Base-by-base conservation (phyloP, 2,888 invertebrate genomes). In the Plebejus anna region DNA sequence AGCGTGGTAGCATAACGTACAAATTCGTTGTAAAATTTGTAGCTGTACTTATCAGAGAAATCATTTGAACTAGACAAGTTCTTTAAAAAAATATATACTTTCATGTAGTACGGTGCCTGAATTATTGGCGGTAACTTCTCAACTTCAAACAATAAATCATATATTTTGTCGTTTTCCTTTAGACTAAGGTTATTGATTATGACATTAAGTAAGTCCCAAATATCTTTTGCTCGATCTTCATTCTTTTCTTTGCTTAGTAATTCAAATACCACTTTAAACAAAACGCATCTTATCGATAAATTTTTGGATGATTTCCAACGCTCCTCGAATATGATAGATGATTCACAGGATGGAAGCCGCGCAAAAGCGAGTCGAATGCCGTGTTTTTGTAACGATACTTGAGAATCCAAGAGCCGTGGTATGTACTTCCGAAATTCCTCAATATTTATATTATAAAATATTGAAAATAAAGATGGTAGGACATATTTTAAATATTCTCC, bases 361-460 rank as follows among this genome's bases (percentile, higher is more conserved):
- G 75, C 78, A 78, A 87, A 87, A 42, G 88, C 87, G 57, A 89
- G 78, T 57, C 89, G 85, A 73, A 90, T 87, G 0, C 87, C 89
- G 80, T 90, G 90, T 80, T 91, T 91, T 80, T 90, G 90, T 57
- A 91, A 78, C 5, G 90, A 90, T 2, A 90, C 89, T 11, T 87
- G 88, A 4, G 86, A 81, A 81, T 88, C 82, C 11, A 83, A 75
- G 75, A 91, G 79, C 78, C 85, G 83, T 3, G 83, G 83, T 66
- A 90, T 82, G 78, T 84, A 82, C 77, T 83, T 80, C 66, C 80
- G 82, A 75, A 84, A 84, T 66, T 82, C 77, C 16, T 77, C 73
- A n/a, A 78, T 66, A 78, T 82, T 86, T 79, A 90, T 79, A 79
- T 90, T 89, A 79, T 88, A 85, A 81, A 86, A 87, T 79, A 91